Base-by-base conservation (phyloP, 2,797 vertebrate genomes). In the Sebastes flavidus region DNA sequence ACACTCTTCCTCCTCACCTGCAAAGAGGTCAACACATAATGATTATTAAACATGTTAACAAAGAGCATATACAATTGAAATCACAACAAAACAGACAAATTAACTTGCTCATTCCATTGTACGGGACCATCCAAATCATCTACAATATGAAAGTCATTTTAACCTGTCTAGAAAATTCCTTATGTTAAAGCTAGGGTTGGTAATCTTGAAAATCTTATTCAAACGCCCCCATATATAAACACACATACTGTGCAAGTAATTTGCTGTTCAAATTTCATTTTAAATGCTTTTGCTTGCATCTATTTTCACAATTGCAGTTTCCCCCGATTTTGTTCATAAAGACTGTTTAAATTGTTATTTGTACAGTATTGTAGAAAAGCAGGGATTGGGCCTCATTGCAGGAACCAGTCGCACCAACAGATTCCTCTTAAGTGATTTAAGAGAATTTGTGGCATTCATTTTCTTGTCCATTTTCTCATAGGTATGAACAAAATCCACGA, bases 1-100 rank as follows among this genome's bases (percentile, higher is more conserved):
- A 25, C 96, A 95, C 20, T 94, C 94, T 4, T 98, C 97, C 16
- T 94, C 96, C 22, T 97, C 96, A 83, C 95, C 97, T 98, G 77
- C 25, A 82, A 25, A 16, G 7, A 62, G 10, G 12, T 25, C 3
- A 65, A 59, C 32, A 49, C n/a, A 74, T 14, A 20, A 52, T 2
- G 1, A 12, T 46, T 24, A 25, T 69, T 4, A 5, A 25, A 52
- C 9, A 25, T 10, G 4, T 74, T 8, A 60, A 71, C 32, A 56
- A 25, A 69, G 9, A 5, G 18, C 2, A 46, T 36, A 12, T 36
- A 14, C 9, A 13, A 29, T 0, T 62, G 6, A 75, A 18, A 32
- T 25, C 2, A 54, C 18, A 65, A 25, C 9, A 63, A 38, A 32
- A 74, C 6, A 24, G 13, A 24, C 16, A 30, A 18, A 66, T 54